Evolutionary conservation across 1,140 invertebrate species (phyloP).

Genomic region (Monochamus saltuarius): DNA sequence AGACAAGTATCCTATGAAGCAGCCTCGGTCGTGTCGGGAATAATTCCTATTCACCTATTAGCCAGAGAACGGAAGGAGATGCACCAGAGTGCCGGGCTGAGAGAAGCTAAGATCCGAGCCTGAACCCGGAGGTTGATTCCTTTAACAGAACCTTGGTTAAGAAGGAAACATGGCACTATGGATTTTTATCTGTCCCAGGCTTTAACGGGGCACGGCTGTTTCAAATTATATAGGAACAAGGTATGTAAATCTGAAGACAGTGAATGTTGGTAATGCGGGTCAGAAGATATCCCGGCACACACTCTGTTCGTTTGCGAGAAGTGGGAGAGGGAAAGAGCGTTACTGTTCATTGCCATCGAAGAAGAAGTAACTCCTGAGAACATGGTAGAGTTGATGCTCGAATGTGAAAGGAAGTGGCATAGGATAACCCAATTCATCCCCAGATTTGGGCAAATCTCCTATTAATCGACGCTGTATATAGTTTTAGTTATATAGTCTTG

Average conservation of each 20-base stretch:
- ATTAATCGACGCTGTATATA: no score
- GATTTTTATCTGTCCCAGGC: constrained; percentile 39
- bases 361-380: background rate
- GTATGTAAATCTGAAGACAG: constrained; percentile 25
- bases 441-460: no score
- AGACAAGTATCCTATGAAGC: constrained; percentile 33
- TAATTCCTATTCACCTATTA: constrained; percentile 36
- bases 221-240: constrained; percentile 36
- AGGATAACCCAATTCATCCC: background rate
- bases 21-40: constrained; percentile 26
- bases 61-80: constrained; percentile 19
- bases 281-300: constrained; percentile 37
- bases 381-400: constrained; percentile 9
- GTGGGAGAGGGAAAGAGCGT: constrained; percentile 14
- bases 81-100: background rate
- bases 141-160: constrained; percentile 19
- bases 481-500: no score
- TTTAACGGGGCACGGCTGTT: constrained; percentile 48
- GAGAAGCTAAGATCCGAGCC: background rate
- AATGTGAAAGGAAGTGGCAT: constrained; percentile 5
- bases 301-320: constrained; percentile 38
- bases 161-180: constrained; percentile 27
- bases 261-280: constrained; percentile 26
- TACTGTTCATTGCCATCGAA: background rate
- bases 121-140: constrained; percentile 27